These are phyloP conservation scores for Margarornis squamiger DNA, from an alignment of 2,797 vertebrate genomes.

Conservation along the genomic window DNA sequence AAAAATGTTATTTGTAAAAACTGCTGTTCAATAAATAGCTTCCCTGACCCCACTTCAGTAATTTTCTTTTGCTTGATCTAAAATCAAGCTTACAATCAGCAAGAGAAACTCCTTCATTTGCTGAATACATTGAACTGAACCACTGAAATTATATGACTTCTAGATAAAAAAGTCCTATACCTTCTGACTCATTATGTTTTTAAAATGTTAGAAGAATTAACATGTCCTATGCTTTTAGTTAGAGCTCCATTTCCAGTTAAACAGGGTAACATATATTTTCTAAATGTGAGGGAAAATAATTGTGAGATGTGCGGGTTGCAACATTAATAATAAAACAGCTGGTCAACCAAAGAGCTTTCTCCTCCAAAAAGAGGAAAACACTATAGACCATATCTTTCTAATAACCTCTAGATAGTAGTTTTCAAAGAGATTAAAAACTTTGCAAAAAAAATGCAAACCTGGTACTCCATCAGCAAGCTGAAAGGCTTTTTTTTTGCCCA, in stretches of 20 bases:
- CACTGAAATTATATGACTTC: not conserved
- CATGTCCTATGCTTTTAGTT: not conserved
- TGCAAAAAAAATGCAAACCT: not conserved
- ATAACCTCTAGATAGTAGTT: not conserved
- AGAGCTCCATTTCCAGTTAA: not conserved
- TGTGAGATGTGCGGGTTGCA: not conserved
- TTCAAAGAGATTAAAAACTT: constrained; percentile 13
- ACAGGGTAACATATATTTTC: not conserved
- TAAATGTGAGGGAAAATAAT: not conserved
- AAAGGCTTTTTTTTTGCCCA: not conserved
- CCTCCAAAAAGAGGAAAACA: not conserved
- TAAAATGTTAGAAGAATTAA: not conserved
- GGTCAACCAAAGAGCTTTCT: not conserved
- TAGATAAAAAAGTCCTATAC: not conserved
- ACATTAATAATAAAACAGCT: not conserved
- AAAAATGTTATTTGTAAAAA: not conserved
- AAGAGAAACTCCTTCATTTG: not conserved
- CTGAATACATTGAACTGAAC: not conserved
- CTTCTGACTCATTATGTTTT: not conserved
- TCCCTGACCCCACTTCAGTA: not conserved
- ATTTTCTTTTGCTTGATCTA: not conserved
- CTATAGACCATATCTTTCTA: not conserved
- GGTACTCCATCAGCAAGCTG: not conserved
- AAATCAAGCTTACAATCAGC: not conserved
- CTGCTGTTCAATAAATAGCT: not conserved